These are phyloP conservation scores for Cephalotes varians DNA, from an alignment of 2,888 invertebrate species.

Conservation along the genomic window DNA sequence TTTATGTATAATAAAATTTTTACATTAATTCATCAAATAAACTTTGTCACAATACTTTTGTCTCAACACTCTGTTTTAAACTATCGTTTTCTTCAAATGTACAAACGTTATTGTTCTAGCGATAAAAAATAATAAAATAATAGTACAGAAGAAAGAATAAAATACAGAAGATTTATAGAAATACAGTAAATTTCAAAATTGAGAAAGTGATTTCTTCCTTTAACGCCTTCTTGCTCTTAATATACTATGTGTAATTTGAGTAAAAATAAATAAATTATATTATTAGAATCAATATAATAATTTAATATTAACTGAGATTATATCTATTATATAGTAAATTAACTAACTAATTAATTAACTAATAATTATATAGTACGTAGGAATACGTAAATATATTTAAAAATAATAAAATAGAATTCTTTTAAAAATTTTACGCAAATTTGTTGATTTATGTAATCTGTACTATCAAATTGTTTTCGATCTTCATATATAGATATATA, in stretches of 20 bases:
- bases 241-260: not conserved
- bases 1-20: slow-evolving; percentile 77
- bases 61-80: slow-evolving; percentile 8
- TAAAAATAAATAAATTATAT: not conserved
- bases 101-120: not conserved
- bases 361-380: not conserved
- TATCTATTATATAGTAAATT: not conserved
- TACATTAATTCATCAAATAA: slow-evolving; percentile 66
- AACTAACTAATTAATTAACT: no score
- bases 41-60: slow-evolving; percentile 18
- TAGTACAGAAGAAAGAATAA: not conserved
- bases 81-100: not conserved
- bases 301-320: not conserved
- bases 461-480: not conserved
- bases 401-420: not conserved
- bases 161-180: no score
- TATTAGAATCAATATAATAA: not conserved
- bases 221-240: not conserved
- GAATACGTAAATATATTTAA: not conserved
- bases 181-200: slow-evolving; percentile 1
- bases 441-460: not conserved
- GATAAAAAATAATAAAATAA: not conserved
- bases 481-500: not conserved
- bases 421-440: not conserved
- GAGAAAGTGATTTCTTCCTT: not conserved